Conservation (phyloP, 1,140 invertebrate species). For the Meloidogyne chitwoodi region DNA sequence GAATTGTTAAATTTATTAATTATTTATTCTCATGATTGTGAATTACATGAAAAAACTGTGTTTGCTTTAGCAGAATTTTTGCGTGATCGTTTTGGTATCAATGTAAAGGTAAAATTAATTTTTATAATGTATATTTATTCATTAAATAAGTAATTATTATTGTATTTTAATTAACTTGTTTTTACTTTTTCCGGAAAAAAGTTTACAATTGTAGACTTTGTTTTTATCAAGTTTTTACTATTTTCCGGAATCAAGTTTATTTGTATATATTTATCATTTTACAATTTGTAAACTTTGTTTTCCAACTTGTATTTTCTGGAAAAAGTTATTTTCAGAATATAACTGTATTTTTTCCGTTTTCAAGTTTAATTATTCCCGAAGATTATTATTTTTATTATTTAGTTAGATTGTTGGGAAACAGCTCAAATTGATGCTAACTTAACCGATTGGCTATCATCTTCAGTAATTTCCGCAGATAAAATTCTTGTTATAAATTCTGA, state of each 20-base stretch:
- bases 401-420: slow-evolving; percentile 54
- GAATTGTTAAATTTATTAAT: slow-evolving; percentile 40
- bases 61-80: slow-evolving; percentile 53
- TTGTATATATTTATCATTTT: no score
- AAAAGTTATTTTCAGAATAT: no score
- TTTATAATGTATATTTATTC: no score
- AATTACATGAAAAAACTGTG: slow-evolving; percentile 53
- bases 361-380: no score
- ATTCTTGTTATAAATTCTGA: slow-evolving; percentile 57
- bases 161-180: no score
- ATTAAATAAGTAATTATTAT: no score
- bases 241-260: not conserved
- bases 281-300: no score
- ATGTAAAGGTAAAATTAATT: slow-evolving; percentile 47
- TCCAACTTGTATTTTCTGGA: no score
- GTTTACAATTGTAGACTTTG: no score
- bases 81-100: slow-evolving; percentile 46
- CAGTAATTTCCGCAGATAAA: slow-evolving; percentile 53
- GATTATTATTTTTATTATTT: not conserved
- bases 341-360: no score
- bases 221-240: no score
- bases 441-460: slow-evolving; percentile 53
- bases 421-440: slow-evolving; percentile 51
- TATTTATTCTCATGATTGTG: slow-evolving; percentile 52
- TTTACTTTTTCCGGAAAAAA: slow-evolving; percentile 5